These are phyloP conservation scores for Apantesis nais DNA, from an alignment of 2,888 invertebrate species.

Conservation along the genomic window DNA sequence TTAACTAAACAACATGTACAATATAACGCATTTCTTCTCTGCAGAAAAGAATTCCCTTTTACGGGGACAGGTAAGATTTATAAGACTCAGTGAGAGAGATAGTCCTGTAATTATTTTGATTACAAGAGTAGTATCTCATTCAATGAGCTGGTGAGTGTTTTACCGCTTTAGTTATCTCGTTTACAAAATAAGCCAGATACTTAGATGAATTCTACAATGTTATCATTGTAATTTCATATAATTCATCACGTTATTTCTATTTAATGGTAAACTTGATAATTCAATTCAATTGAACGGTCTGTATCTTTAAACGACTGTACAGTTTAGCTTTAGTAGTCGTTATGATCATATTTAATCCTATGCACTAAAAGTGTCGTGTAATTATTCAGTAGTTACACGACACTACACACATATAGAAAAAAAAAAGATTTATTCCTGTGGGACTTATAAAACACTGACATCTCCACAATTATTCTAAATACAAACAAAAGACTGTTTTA, in stretches of 20 bases:
- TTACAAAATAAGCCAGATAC: neutral
- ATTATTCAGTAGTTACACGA: too few relatives aligned
- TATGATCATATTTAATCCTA: neutral
- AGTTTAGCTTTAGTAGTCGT: neutral
- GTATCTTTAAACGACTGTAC: neutral
- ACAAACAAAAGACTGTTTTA: slow-evolving; percentile 27
- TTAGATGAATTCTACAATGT: neutral
- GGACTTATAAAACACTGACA: neutral
- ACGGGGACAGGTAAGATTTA: neutral
- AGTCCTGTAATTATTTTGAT: neutral
- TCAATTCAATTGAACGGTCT: too few relatives aligned
- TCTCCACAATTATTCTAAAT: slow-evolving; percentile 8
- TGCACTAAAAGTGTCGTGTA: neutral
- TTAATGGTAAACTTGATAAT: too few relatives aligned
- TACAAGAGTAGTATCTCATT: neutral
- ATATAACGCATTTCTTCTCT: neutral
- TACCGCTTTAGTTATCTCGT: neutral
- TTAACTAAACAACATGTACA: neutral
- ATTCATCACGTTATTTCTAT: too few relatives aligned
- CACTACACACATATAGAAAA: too few relatives aligned
- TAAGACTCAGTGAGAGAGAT: neutral
- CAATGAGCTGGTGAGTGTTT: neutral
- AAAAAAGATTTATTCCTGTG: neutral
- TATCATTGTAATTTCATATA: neutral
- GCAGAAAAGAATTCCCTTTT: neutral